phyloP scores from a whole-genome alignment of 2,797 vertebrate genomes.

The Ibycter americanus region DNA sequence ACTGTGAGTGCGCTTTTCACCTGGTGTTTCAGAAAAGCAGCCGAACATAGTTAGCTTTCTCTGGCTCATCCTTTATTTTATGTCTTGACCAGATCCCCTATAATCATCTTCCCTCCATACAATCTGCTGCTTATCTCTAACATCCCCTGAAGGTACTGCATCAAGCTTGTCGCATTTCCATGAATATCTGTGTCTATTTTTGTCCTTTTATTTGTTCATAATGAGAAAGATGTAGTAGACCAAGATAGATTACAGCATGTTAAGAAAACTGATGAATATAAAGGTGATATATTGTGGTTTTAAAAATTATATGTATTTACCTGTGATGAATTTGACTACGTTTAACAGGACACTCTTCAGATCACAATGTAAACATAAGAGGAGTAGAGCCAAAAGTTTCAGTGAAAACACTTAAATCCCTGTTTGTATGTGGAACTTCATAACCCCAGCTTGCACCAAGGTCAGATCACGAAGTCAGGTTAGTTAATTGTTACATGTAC shows the following conservation, averaged over 20 bases:
- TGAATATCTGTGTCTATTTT: not conserved
- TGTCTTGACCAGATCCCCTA: not conserved
- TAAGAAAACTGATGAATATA: not conserved
- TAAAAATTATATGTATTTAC: not conserved
- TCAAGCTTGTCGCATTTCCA: not conserved
- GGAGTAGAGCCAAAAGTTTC: not conserved
- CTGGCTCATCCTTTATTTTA: not conserved
- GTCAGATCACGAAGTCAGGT: accelerated
- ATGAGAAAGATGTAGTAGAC: not conserved
- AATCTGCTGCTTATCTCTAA: not conserved
- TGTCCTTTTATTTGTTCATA: not conserved
- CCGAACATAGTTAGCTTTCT: not conserved
- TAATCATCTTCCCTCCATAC: not conserved
- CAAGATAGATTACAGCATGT: not conserved
- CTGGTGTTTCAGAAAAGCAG: not conserved
- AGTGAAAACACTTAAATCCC: not conserved
- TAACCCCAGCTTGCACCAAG: not conserved
- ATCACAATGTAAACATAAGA: not conserved
- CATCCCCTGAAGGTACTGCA: not conserved
- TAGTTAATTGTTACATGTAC: not conserved
- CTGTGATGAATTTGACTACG: not conserved
- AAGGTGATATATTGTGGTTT: not conserved
- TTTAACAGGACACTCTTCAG: not conserved
- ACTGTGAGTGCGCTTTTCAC: not conserved
- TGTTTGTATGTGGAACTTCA: not conserved